Conservation (phyloP, 2,888 invertebrate species). For the Ormyrus rosae region DNA sequence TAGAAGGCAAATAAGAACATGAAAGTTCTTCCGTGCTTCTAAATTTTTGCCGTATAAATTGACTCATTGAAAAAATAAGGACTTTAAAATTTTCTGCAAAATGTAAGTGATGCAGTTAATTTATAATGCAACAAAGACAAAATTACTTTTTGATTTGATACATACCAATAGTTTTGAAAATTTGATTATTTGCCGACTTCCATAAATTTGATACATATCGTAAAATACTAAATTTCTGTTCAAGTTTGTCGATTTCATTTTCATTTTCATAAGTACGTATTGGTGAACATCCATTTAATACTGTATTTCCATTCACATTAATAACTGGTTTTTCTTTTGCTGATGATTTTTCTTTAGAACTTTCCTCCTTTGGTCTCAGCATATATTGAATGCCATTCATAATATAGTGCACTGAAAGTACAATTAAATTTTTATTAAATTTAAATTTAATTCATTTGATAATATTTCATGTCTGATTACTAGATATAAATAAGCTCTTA, state of each 20-base stretch:
- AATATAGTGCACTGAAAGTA: conserved; percentile 68
- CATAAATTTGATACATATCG: conserved; percentile 12
- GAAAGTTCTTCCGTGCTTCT: conserved; percentile 67
- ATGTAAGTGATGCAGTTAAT: not conserved
- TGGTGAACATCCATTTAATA: not conserved
- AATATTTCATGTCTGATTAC: not conserved
- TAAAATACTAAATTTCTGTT: not conserved
- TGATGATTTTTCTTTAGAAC: conserved; percentile 12
- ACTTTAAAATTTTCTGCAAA: conserved; percentile 61
- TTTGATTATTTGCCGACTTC: conserved; percentile 27
- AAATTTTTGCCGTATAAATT: conserved; percentile 61
- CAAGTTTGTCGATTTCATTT: not conserved
- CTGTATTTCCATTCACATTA: conserved; percentile 13
- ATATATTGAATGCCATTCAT: conserved; percentile 67
- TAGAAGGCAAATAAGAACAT: conserved; percentile 69
- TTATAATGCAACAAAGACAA: not conserved
- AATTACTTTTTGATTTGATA: conserved; percentile 4
- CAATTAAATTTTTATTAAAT: conserved; percentile 5
- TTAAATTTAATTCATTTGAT: conserved; percentile 1
- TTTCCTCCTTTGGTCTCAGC: conserved; percentile 56
- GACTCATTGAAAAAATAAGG: conserved; percentile 58
- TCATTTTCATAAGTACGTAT: not conserved
- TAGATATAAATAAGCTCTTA: conserved; percentile 58
- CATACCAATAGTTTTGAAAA: conserved; percentile 46
- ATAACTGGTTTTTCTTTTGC: not conserved